Evolutionary conservation across 2,888 invertebrate genomes (phyloP), one percentile per base, ranked within the genome.

Genomic region (Hypolimnas misippus): DNA sequence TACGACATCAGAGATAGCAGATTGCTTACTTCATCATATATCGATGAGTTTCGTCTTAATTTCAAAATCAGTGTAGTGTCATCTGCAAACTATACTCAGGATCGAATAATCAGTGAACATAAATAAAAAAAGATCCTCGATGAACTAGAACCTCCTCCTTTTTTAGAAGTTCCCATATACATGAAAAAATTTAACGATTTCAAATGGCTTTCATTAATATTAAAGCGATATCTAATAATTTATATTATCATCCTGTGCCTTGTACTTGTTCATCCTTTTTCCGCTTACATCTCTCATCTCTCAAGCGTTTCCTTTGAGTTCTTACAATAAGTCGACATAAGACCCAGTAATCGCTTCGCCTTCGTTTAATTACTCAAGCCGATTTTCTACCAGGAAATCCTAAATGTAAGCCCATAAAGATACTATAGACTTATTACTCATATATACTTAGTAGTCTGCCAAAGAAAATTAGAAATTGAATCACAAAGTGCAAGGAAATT

Each of bases 251-350:
- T 29, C 42, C 3, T 7, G 14, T 14, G 25, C 14, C 66, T 62
- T 62, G 69, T 67, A 64, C 58, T 64, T 53, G 65, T 52, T 60
- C 58, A 63, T 69, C 67, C 69, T 62, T 64, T 62, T 69, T 65
- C 69, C 67, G 69, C 55, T 57, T 62, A 66, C 62, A 63, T 62
- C 57, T 56, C 54, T 40, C 62, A 63, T 62, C 57, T 56, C 54
- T 40, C 55, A 63, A 52, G 56, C 56, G 21, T 64, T 68, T 68
- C 68, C 68, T 61, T 25, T 25, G 52, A 42, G 31, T 56, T 55
- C 49, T 58, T 66, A 62, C 55, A 58, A 54, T 72, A 68, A 69
- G 67, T 66, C 57, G 66, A 69, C 65, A 61, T 58, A 51, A 51
- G 63, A 50, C 55, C 38, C 14, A 40, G 58, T 66, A 64, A 66